Evolutionary conservation across 2,113 vertebrate species (phyloP).

Genomic region (Rissa tridactyla): DNA sequence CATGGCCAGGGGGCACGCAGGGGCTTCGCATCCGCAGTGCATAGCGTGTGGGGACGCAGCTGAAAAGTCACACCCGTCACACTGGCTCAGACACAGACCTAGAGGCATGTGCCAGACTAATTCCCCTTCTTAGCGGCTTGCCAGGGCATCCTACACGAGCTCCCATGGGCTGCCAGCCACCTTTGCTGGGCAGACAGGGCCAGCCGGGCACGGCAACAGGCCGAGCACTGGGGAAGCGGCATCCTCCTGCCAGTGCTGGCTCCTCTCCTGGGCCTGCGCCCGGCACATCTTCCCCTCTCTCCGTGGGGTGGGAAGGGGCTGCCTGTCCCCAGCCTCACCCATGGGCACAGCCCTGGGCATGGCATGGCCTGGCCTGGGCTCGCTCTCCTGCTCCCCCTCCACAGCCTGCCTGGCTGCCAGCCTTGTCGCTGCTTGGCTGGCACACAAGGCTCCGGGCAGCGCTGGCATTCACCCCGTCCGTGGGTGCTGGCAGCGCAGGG

Average conservation of each 20-base stretch:
- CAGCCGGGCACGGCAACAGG: background rate
- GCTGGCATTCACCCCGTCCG: background rate
- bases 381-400: background rate
- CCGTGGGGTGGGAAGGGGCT: background rate
- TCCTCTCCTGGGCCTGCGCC: background rate
- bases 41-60: fast-evolving
- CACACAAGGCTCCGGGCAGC: background rate
- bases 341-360: fast-evolving
- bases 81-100: background rate
- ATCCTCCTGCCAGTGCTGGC: background rate
- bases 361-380: background rate
- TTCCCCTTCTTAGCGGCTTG: background rate
- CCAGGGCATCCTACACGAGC: background rate
- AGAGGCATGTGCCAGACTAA: background rate
- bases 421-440: background rate
- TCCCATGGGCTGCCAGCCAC: background rate
- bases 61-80: background rate
- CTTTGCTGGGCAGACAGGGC: background rate
- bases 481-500: background rate
- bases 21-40: background rate
- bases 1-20: fast-evolving
- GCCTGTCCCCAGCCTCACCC: background rate
- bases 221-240: fast-evolving
- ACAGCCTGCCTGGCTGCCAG: background rate
- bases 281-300: background rate